Conservation (phyloP, 2,113 vertebrate species). For the Micromys minutus region DNA sequence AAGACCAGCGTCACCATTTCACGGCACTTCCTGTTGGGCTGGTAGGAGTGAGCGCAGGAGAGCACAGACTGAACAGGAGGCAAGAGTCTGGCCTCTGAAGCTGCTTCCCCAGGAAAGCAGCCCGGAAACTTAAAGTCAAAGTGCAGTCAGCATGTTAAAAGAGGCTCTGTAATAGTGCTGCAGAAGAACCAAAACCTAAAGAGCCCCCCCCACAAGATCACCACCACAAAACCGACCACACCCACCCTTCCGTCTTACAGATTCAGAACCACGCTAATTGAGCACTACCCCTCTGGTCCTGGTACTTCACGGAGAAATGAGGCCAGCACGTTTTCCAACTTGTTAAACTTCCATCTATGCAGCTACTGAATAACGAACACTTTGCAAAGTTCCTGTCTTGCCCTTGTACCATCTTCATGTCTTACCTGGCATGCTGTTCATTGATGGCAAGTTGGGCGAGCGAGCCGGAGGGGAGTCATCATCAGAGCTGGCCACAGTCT, state of each 20-base stretch:
- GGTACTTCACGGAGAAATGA: neutral
- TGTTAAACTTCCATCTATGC: neutral
- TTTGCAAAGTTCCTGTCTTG: neutral
- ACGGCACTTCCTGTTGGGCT: neutral
- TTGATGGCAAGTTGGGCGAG: constrained; percentile 96
- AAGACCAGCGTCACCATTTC: neutral
- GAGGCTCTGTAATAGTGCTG: neutral
- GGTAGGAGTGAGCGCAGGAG: neutral
- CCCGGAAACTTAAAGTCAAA: neutral
- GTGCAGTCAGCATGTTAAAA: neutral
- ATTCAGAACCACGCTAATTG: neutral
- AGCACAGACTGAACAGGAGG: neutral
- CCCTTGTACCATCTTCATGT: neutral
- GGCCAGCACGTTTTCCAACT: neutral
- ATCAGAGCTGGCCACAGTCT: constrained; percentile 99
- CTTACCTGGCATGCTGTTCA: constrained; percentile 95
- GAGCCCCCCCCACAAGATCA: neutral
- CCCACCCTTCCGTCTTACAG: neutral
- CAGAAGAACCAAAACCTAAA: neutral
- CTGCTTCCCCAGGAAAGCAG: constrained; percentile 36
- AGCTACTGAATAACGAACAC: neutral
- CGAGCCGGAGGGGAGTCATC: constrained; percentile 98
- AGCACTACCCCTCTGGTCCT: neutral
- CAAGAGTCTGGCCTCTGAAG: neutral
- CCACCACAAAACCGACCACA: neutral